A percentile compares a stretch with the other conserved stretches of the same genome.
phyloP scores from a whole-genome alignment of 2,797 vertebrate species.

The Cottoperca gobio region DNA sequence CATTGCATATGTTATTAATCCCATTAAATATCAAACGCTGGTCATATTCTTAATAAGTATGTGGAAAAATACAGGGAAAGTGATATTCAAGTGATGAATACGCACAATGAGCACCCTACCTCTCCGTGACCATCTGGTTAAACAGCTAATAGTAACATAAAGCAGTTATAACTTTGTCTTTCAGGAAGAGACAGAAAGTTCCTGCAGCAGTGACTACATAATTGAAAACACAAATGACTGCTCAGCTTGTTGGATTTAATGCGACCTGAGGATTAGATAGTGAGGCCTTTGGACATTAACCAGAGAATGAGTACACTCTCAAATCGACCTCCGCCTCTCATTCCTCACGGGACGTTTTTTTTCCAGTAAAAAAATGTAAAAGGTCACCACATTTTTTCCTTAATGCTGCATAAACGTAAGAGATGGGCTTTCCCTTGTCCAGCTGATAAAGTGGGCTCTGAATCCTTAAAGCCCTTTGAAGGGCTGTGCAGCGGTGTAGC shows the following conservation, averaged over 20 bases:
- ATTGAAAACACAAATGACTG: slow-evolving; percentile 86
- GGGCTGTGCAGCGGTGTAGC: slow-evolving; percentile 58
- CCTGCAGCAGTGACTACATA: slow-evolving; percentile 69
- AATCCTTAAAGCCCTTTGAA: slow-evolving; percentile 84
- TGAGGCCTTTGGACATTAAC: slow-evolving; percentile 83
- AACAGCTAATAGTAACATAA: slow-evolving; percentile 46
- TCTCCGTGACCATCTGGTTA: slow-evolving; percentile 42
- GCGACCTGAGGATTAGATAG: slow-evolving; percentile 81
- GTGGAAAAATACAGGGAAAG: slow-evolving; percentile 28
- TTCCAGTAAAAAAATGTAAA: slow-evolving; percentile 75
- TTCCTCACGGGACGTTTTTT: slow-evolving; percentile 72
- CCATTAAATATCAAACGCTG: background rate
- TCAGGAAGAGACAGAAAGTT: slow-evolving; percentile 61
- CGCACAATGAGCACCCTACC: background rate
- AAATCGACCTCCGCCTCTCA: slow-evolving; percentile 73
- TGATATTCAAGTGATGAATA: slow-evolving; percentile 35
- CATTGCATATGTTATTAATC: slow-evolving; percentile 2
- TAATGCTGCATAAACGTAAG: slow-evolving; percentile 79
- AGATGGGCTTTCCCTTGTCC: slow-evolving; percentile 82
- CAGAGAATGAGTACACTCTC: slow-evolving; percentile 81
- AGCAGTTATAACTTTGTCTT: slow-evolving; percentile 44
- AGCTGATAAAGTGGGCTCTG: slow-evolving; percentile 84
- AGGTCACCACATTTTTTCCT: slow-evolving; percentile 84
- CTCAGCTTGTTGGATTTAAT: slow-evolving; percentile 83
- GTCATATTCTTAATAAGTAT: background rate